Base-by-base conservation (phyloP, 2,797 vertebrate genomes). In the Triplophysa yarkandensis region DNA sequence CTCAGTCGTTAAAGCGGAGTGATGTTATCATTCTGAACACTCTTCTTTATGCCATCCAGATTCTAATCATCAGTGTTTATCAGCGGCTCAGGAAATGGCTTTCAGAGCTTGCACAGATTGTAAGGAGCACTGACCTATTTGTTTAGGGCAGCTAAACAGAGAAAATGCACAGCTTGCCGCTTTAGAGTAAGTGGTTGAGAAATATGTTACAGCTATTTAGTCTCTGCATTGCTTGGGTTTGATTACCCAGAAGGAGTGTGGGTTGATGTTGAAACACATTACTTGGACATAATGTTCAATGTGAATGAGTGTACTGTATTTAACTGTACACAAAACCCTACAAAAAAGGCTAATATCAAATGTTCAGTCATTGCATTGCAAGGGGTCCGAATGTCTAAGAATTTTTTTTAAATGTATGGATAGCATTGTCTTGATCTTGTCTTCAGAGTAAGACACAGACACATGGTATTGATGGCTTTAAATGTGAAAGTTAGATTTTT, bases 171-270 rank as follows among this genome's bases (percentile, higher is more conserved):
- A 78, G 73, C 32, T 64, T 68, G 65, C 60, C 13, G 44, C 28
- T 63, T 62, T 43, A 46, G 39, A 27, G 27, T 41, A 73, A 65
- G 25, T 65, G 25, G 48, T 65, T 44, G 4, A 72, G 54, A 78
- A 79, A 76, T 76, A 68, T 63, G 64, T 74, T 77, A 67, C 13
- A 68, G 39, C 43, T 60, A 71, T 79, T 80, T 70, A 67, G 55
- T 66, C 61, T 74, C 48, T 6, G 61, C 30, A 39, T 61, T 55
- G 66, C 61, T 65, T 28, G 2, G 30, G 74, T 48, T 46, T 54
- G 27, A 55, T 71, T 74, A 71, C 41, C 25, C 50, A 64, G 34
- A 28, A 52, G 70, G 21, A 54, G 23, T 27, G 60, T 25, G 43
- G 61, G 52, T 66, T 57, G 66, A 34, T 70, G 52, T 74, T 71